Evolutionary conservation across 2,888 invertebrate species (phyloP), one percentile per base, ranked within the genome.

Genomic region (Bugulina stolonifera): DNA sequence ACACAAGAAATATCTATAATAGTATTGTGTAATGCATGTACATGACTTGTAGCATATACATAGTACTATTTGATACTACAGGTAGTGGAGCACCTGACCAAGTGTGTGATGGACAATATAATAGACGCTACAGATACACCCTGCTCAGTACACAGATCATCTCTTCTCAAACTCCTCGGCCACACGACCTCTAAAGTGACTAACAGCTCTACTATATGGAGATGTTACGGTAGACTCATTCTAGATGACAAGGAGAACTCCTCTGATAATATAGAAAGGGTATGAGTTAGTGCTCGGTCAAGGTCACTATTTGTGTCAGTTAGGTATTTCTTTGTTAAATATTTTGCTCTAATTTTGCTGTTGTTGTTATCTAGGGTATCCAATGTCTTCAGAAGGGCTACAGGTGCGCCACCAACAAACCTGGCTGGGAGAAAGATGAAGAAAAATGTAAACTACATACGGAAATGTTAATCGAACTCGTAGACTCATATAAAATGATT

Each of bases 381-480:
- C 91, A 93, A 79, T 89, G 91, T 73, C 86, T 93, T 27, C 89
- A 92, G 76, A 89, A 91, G 81, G 90, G 93, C 0, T 91, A 91
- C 80, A 88, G 90, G 72, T 85, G 85, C 75, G 90, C 90, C 0
- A 89, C 88, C 75, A 90, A 90, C n/a, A 89, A 90, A 82, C 87
- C 89, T 5, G 85, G 86, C 72, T 88, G 87, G 86, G 87, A 86
- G 76, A 83, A 81, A 74, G 82, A 85, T 52, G 71, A 80, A 0
- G 78, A 80, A 0, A 86, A 87, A 1, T 89, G 90, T 77, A 83
- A 87, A 73, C 88, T 89, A 79, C 89, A 91, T 23, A 74, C 77
- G 18, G 73, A 78, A 18, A 75, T 79, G 43, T 75, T 80, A 0
- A 23, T 77, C 27, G 74, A 78, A 22, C 75, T 83, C 1, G 79